These are phyloP conservation scores for Xyliphius kryptos DNA, from an alignment of 2,113 vertebrate genomes.

Conservation along the genomic window DNA sequence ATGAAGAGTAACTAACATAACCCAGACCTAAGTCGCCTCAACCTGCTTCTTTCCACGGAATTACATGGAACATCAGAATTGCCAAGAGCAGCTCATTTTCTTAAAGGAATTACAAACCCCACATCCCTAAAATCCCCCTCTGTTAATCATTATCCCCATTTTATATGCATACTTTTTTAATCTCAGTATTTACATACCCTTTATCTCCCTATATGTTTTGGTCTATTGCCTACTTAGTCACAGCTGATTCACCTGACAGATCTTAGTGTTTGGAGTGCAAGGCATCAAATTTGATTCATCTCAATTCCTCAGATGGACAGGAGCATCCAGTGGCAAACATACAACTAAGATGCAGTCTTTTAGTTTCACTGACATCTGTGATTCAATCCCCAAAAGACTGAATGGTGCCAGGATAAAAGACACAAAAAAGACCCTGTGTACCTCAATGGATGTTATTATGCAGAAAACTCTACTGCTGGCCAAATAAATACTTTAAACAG, in stretches of 20 bases:
- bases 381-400: slow-evolving; percentile 65
- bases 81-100: slow-evolving; percentile 37
- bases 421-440: too few species aligned
- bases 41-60: slow-evolving; percentile 43
- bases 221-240: slow-evolving; percentile 1
- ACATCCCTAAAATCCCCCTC: slow-evolving; percentile 4
- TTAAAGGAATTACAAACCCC: slow-evolving; percentile 37
- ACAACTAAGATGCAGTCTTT: slow-evolving; percentile 65
- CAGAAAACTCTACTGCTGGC: slow-evolving; percentile 18
- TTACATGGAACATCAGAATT: slow-evolving; percentile 42
- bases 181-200: not conserved
- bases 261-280: slow-evolving; percentile 28
- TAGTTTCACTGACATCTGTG: too few species aligned
- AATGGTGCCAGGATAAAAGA: too few species aligned
- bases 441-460: slow-evolving; percentile 12
- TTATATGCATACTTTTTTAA: not conserved
- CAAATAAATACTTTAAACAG: slow-evolving; percentile 15
- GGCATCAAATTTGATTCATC: slow-evolving; percentile 63
- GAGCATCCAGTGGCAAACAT: slow-evolving; percentile 64
- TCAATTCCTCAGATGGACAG: slow-evolving; percentile 53
- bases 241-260: slow-evolving; percentile 10
- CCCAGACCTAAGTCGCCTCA: slow-evolving; percentile 38
- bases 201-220: slow-evolving; percentile 2
- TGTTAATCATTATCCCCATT: not conserved
- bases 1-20: slow-evolving; percentile 40